A percentile compares a stretch with the other conserved stretches of the same genome.
Evolutionary conservation across 35 echinoderm and acorn worm genomes (phyloP).

Genomic region (Stichopus chloronotus): DNA sequence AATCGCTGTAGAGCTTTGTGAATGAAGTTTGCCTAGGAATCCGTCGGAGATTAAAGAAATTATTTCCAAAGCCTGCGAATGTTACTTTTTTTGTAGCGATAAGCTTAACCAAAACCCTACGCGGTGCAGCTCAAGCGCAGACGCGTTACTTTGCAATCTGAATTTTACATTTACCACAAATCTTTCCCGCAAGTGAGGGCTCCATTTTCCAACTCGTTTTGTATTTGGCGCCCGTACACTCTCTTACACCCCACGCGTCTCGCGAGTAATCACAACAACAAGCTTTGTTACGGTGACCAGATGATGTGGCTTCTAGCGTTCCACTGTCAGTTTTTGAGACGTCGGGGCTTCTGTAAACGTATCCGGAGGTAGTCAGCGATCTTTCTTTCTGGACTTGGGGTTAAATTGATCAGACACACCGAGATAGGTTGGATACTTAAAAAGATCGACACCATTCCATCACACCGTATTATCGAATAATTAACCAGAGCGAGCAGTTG

Average conservation of each 20-base stretch:
- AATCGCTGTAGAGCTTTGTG: no score
- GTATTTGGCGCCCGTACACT: conserved; percentile 8
- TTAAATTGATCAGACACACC: not conserved
- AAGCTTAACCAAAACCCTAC: not conserved
- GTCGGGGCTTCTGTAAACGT: not conserved
- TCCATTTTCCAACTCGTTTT: conserved; percentile 31
- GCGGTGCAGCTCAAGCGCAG: not conserved
- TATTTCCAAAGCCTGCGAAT: not conserved
- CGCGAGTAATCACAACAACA: not conserved
- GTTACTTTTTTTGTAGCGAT: not conserved
- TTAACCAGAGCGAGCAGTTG: no score
- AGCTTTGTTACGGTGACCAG: not conserved
- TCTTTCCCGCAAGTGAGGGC: not conserved
- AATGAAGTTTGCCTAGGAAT: no score
- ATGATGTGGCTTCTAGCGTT: not conserved
- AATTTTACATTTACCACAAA: conserved; percentile 24
- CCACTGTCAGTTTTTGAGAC: not conserved
- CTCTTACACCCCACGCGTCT: conserved; percentile 40
- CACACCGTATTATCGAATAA: not conserved
- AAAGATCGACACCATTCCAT: not conserved
- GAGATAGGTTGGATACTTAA: not conserved
- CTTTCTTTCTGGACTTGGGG: not conserved
- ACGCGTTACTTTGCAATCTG: not conserved
- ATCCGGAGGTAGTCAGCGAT: not conserved
- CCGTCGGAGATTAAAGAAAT: not conserved